Percentiles rank a stretch among this genome's conserved stretches.
Conservation (phyloP, 1,140 invertebrate species). For the Leptinotarsa defecta region DNA sequence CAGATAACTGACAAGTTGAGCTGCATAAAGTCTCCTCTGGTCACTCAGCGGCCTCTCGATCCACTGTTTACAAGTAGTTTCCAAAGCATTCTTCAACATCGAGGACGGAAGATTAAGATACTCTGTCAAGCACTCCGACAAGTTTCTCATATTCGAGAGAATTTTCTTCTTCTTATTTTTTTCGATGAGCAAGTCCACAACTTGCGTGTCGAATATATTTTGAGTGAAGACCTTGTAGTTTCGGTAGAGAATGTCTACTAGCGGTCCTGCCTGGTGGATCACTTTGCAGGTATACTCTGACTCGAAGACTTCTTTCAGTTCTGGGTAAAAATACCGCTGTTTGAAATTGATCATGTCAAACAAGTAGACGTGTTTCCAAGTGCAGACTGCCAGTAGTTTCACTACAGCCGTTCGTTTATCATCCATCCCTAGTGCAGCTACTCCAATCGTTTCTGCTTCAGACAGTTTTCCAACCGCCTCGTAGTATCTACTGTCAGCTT, state of each 20-base stretch:
- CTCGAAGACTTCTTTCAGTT: conserved; percentile 38
- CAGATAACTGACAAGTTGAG: conserved; percentile 36
- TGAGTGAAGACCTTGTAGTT: conserved; percentile 34
- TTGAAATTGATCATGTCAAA: conserved; percentile 33
- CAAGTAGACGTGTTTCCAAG: conserved; percentile 37
- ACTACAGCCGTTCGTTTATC: conserved; percentile 25
- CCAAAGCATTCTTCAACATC: conserved; percentile 30
- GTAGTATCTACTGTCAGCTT: conserved; percentile 36
- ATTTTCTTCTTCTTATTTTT: conserved; percentile 26
- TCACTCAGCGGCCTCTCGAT: conserved; percentile 34
- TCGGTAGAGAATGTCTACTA: conserved; percentile 35
- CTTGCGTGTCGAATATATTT: conserved; percentile 39
- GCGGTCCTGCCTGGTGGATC: conserved; percentile 32
- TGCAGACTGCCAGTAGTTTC: conserved; percentile 30
- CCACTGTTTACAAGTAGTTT: conserved; percentile 28
- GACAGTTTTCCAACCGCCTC: conserved; percentile 31
- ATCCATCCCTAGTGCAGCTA: conserved; percentile 33
- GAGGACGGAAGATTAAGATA: conserved; percentile 37
- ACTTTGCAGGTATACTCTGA: conserved; percentile 39
- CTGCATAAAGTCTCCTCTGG: conserved; percentile 31
- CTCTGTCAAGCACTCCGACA: conserved; percentile 35
- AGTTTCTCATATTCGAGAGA: conserved; percentile 16
- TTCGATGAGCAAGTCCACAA: conserved; percentile 36
- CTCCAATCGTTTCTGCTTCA: conserved; percentile 34
- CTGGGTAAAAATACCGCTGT: conserved; percentile 30